Conservation (phyloP, 1,140 invertebrate species). For the Heterodera schachtii region DNA sequence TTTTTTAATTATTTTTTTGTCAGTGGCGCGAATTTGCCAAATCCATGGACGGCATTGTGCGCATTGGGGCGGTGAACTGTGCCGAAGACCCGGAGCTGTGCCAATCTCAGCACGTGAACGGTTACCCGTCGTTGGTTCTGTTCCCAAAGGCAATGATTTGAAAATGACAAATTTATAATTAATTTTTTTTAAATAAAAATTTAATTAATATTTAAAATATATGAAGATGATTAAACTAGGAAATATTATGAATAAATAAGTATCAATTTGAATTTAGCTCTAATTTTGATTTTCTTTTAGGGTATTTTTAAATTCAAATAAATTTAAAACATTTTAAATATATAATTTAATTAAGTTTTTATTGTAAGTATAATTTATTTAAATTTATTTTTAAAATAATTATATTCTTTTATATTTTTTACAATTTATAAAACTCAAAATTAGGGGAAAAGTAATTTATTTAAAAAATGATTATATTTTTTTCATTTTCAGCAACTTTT, state of each 20-base stretch:
- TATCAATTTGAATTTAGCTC: no score
- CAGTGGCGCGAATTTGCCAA: conserved; percentile 79
- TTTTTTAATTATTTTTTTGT: conserved; percentile 45
- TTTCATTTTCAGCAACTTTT: conserved; percentile 45
- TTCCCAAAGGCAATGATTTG: conserved; percentile 68
- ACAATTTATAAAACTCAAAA: no score
- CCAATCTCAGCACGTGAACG: conserved; percentile 72
- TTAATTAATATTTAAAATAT: background rate
- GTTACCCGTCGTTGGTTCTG: conserved; percentile 75
- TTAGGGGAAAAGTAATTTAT: background rate
- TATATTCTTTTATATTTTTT: background rate
- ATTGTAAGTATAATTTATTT: background rate
- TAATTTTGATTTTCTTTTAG: no score
- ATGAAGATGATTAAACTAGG: no score
- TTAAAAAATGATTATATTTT: background rate
- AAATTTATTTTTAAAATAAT: background rate
- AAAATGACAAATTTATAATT: background rate
- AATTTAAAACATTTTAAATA: no score
- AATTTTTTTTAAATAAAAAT: no score
- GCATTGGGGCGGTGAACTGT: conserved; percentile 80
- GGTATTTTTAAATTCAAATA: no score
- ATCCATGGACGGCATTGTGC: conserved; percentile 75
- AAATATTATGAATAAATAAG: no score
- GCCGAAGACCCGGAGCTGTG: conserved; percentile 77
- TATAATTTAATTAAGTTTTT: no score